phyloP scores from a whole-genome alignment of 37 sponge, comb jelly and placozoan genomes.

The Theonella swinhoei region DNA sequence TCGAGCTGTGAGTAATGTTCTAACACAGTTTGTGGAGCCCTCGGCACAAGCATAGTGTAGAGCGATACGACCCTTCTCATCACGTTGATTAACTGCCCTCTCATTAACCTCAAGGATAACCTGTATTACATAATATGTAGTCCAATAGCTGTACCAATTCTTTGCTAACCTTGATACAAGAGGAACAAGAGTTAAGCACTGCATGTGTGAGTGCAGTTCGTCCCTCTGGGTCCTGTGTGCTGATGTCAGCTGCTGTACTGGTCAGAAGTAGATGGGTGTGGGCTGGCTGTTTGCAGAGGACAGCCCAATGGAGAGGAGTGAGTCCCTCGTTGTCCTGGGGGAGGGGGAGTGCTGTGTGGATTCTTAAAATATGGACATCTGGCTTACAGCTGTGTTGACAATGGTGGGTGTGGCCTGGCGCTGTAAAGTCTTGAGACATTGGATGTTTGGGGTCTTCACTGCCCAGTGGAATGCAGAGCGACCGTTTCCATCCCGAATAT shows the following conservation, averaged over 20 bases:
- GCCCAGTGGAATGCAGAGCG: constrained; percentile 81
- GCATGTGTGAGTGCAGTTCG: constrained; percentile 81
- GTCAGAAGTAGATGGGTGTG: constrained; percentile 69
- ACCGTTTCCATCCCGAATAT: constrained; percentile 46
- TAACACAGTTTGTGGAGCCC: constrained; percentile 71
- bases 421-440: constrained; percentile 55
- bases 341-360: background rate
- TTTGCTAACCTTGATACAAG: constrained; percentile 62
- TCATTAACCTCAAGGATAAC: constrained; percentile 66
- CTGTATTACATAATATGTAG: constrained; percentile 4
- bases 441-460: constrained; percentile 61
- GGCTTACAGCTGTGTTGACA: constrained; percentile 56
- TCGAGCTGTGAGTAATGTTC: constrained; percentile 59
- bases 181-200: constrained; percentile 70
- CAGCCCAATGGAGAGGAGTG: constrained; percentile 85
- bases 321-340: constrained; percentile 74
- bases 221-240: constrained; percentile 59
- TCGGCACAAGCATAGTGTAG: constrained; percentile 89
- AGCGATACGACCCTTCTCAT: constrained; percentile 72
- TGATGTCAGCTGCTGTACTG: constrained; percentile 45
- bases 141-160: background rate
- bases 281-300: constrained; percentile 75
- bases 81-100: constrained; percentile 42
- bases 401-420: background rate
- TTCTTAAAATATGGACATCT: background rate